These are phyloP conservation scores for Bombus breviceps DNA, from an alignment of 1,140 invertebrate species.

Conservation along the genomic window DNA sequence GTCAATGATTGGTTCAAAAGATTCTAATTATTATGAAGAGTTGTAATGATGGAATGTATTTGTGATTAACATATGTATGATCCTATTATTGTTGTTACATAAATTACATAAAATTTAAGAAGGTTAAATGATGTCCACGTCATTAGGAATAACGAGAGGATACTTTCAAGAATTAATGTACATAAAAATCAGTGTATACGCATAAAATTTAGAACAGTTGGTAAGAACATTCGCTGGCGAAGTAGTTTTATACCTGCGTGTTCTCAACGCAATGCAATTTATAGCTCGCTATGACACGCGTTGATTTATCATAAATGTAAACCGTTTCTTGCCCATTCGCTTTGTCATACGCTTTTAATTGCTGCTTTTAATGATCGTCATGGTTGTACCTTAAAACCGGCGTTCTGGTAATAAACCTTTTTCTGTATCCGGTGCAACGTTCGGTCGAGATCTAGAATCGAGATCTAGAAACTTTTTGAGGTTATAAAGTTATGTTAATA, in stretches of 20 bases:
- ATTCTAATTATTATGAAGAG: neutral
- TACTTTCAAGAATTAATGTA: neutral
- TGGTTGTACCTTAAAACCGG: too few species aligned
- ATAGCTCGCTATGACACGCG: neutral
- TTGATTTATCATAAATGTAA: conserved; percentile 34
- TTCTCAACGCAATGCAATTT: neutral
- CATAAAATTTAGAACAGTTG: neutral
- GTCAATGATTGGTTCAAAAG: neutral
- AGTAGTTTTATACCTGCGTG: neutral
- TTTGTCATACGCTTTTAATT: conserved; percentile 16
- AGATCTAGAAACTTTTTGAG: too few species aligned
- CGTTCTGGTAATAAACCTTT: neutral
- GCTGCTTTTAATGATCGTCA: neutral
- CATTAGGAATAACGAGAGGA: neutral
- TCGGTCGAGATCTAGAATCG: too few species aligned
- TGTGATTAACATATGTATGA: neutral
- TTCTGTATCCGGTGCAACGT: neutral
- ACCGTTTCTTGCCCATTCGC: neutral
- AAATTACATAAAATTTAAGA: neutral
- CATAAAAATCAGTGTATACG: neutral
- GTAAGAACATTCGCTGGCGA: neutral
- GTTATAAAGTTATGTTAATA: too few species aligned
- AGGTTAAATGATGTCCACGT: too few species aligned
- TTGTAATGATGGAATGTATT: neutral
- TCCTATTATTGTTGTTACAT: neutral